These are phyloP conservation scores for Ectemnius lituratus DNA, from an alignment of 2,888 invertebrate species.

Conservation along the genomic window DNA sequence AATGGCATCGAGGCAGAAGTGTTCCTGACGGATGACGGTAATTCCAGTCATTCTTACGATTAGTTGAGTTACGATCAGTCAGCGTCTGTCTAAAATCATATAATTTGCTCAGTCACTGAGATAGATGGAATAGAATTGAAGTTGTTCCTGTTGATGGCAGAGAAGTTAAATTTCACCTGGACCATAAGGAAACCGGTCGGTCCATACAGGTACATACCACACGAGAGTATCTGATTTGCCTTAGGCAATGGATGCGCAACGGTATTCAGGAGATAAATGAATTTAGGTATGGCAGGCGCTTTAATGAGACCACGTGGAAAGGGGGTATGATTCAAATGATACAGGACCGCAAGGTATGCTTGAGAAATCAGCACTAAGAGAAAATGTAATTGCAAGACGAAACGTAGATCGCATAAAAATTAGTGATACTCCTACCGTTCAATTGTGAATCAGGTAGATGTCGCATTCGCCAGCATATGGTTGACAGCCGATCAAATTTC, in stretches of 20 bases:
- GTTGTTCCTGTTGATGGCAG: constrained; percentile 67
- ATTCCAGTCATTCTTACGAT: constrained; percentile 8
- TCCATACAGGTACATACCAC: constrained; percentile 52
- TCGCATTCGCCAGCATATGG: constrained; percentile 71
- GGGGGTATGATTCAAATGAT: constrained; percentile 67
- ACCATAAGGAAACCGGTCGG: constrained; percentile 61
- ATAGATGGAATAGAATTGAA: constrained; percentile 69
- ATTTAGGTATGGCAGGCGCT: constrained; percentile 63
- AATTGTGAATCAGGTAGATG: constrained; percentile 57
- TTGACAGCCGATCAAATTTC: constrained; percentile 56
- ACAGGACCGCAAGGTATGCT: constrained; percentile 55
- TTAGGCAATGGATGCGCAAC: too few species aligned
- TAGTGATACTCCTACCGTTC: not conserved
- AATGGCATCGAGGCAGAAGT: constrained; percentile 59
- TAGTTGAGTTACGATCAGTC: too few species aligned
- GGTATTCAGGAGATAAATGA: too few species aligned
- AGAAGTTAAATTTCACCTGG: constrained; percentile 70
- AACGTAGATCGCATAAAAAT: not conserved
- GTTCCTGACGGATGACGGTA: constrained; percentile 61
- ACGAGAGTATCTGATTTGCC: not conserved
- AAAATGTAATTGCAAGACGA: too few species aligned
- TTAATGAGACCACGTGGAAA: constrained; percentile 62
- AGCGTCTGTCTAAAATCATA: too few species aligned
- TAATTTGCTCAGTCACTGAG: constrained; percentile 37
- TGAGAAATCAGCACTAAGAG: too few species aligned